Evolutionary conservation across 37 sponge, comb jelly and placozoan species (phyloP).

Genomic region (Halichondria panicea): DNA sequence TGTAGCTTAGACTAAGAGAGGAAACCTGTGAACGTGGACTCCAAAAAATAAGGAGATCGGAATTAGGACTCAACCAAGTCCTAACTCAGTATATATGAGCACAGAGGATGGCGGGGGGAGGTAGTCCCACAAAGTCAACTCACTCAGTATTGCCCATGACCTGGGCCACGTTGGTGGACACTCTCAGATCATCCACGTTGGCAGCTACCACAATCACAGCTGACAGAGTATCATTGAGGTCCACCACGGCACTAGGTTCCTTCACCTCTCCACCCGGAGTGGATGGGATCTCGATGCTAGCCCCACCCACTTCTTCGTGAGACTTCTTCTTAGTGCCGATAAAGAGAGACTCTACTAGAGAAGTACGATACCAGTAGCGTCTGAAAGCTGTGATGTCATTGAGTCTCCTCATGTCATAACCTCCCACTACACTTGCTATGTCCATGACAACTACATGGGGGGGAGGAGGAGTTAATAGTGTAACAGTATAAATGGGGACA

Average conservation of each 20-base stretch:
- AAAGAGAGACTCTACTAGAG: constrained; percentile 71
- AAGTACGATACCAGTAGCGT: constrained; percentile 82
- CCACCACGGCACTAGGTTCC: not conserved
- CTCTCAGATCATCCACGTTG: constrained; percentile 58
- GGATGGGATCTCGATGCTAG: not conserved
- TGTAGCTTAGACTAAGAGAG: no score
- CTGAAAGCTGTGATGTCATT: constrained; percentile 85
- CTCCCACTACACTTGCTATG: constrained; percentile 74
- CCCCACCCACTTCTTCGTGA: not conserved
- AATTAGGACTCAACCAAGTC: no score
- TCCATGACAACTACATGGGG: constrained; percentile 34
- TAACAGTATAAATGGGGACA: no score
- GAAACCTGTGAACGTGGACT: no score
- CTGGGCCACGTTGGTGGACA: constrained; percentile 71
- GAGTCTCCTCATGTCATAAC: constrained; percentile 80
- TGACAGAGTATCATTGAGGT: constrained; percentile 36
- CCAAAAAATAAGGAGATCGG: no score
- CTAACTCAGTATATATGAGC: no score
- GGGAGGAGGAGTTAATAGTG: constrained; percentile 8
- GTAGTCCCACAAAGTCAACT: constrained; percentile 14
- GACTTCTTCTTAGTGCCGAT: constrained; percentile 58
- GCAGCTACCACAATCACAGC: constrained; percentile 68
- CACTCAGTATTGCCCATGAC: constrained; percentile 85
- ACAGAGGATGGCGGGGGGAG: no score
- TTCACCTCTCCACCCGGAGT: not conserved